Percentiles rank a stretch among this genome's conserved stretches.
phyloP scores from a whole-genome alignment of 1,140 invertebrate genomes.

The Musca vetustissima region DNA sequence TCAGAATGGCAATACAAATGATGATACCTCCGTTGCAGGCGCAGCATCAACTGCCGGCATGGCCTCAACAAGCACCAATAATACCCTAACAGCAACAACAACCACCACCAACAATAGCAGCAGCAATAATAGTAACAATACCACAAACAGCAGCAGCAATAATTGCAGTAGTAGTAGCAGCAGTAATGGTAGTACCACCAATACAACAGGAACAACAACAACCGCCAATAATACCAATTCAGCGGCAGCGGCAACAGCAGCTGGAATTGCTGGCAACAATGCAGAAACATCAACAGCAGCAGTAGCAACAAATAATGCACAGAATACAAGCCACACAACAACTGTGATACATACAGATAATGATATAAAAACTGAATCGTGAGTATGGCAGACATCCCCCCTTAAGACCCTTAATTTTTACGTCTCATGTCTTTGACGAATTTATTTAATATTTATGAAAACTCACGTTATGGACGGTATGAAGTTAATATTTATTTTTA shows the following conservation, averaged over 20 bases:
- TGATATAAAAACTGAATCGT: conserved; percentile 29
- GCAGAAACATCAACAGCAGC: background rate
- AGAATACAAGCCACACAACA: conserved; percentile 52
- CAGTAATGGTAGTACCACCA: background rate
- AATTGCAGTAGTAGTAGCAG: background rate
- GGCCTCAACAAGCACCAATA: conserved; percentile 1
- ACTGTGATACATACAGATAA: conserved; percentile 57
- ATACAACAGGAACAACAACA: background rate
- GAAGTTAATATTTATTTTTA: no score
- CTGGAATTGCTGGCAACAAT: conserved; percentile 21
- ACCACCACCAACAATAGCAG: conserved; percentile 38
- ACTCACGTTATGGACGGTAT: no score
- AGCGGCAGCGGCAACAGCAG: conserved; percentile 26
- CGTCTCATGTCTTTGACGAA: no score
- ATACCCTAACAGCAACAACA: background rate
- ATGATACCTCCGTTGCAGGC: background rate
- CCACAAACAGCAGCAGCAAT: background rate
- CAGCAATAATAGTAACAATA: conserved; percentile 39
- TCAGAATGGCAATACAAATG: conserved; percentile 56
- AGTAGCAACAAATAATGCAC: conserved; percentile 34
- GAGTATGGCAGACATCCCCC: background rate
- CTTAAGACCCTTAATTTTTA: no score
- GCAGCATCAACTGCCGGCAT: background rate
- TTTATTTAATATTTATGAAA: no score
- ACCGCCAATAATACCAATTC: background rate